Percentiles rank a stretch among this genome's conserved stretches.
Conservation (phyloP, 2,888 invertebrate genomes). For the Lithodes maja region DNA sequence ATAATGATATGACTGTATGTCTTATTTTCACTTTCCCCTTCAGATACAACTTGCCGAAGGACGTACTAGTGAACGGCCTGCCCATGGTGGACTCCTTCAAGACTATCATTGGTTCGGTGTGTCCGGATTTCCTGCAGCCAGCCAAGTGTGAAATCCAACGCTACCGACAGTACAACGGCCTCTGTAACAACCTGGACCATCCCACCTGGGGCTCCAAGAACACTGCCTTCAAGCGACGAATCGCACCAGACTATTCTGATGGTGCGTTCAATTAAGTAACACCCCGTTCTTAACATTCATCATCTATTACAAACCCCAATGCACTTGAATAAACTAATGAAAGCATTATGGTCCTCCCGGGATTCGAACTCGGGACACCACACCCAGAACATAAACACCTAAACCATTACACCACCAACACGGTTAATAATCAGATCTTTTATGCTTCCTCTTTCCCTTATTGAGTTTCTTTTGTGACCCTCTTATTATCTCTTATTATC, state of each 20-base stretch:
- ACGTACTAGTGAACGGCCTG: conserved; percentile 73
- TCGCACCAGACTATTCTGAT: conserved; percentile 73
- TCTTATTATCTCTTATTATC: too few species aligned
- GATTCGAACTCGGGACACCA: too few species aligned
- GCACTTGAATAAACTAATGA: too few species aligned
- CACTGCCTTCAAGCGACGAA: conserved; percentile 72
- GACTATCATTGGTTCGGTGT: conserved; percentile 72
- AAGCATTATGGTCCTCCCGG: too few species aligned
- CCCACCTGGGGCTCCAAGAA: conserved; percentile 73
- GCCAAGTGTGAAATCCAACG: conserved; percentile 69
- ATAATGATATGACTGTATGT: neutral
- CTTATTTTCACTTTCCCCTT: neutral
- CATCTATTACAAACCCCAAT: too few species aligned
- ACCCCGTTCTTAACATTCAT: too few species aligned
- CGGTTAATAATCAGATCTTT: too few species aligned
- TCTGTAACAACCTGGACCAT: conserved; percentile 73
- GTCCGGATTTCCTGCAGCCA: conserved; percentile 72
- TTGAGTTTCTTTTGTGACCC: too few species aligned
- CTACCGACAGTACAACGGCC: conserved; percentile 72
- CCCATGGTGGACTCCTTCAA: conserved; percentile 73
- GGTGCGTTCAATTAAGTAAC: conserved; percentile 71
- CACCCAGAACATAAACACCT: too few species aligned
- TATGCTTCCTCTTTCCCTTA: too few species aligned
- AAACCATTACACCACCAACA: too few species aligned
- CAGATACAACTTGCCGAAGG: conserved; percentile 72